Evolutionary conservation across 2,113 vertebrate genomes (phyloP), one percentile per base, ranked within the genome.

Genomic region (Corvus moneduloides): DNA sequence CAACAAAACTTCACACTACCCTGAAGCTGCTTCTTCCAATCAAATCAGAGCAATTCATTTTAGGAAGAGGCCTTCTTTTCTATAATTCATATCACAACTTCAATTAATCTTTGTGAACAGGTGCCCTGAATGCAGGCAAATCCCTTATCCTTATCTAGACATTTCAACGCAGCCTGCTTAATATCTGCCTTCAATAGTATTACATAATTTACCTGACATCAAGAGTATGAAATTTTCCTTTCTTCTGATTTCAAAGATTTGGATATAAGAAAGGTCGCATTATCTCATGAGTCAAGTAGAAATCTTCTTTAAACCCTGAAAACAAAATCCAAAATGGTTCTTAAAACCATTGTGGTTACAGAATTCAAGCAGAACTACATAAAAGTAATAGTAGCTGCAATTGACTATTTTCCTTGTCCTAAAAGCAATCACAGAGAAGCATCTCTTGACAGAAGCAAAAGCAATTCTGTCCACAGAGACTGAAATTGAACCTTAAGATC

Each of bases 231-330:
- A 94, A 95, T 77, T 94, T 97, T 97, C 94, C 94, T 97, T 96
- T 96, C 95, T 96, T 95, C 97, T 97, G 76, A 97, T 89, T 61
- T 96, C 94, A 97, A 97, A 97, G 80, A 96, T 96, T 94, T 97
- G 95, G 93, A 97, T 95, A 94, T 93, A 96, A 96, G 96, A 96
- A 97, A 97, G 89, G 95, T 94, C 79, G 87, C 82, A 96, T 93
- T 95, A 97, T 96, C 89, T 96, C 96, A 97, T 95, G 96, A 96
- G 73, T 96, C 95, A 97, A 97, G 95, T 87, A 94, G 95, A 90
- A 95, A 96, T 97, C 97, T 96, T 97, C 97, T 97, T 97, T 97
- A 96, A 81, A 93, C 68, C 96, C 95, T 97, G 95, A 93, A 97
- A 97, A 97, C 64, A 96, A 97, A 97, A 97, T 92, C 96, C 96